A percentile compares a stretch with the other conserved stretches of the same genome.
phyloP scores from a whole-genome alignment of 1,140 invertebrate species.

The Zaprionus capensis region DNA sequence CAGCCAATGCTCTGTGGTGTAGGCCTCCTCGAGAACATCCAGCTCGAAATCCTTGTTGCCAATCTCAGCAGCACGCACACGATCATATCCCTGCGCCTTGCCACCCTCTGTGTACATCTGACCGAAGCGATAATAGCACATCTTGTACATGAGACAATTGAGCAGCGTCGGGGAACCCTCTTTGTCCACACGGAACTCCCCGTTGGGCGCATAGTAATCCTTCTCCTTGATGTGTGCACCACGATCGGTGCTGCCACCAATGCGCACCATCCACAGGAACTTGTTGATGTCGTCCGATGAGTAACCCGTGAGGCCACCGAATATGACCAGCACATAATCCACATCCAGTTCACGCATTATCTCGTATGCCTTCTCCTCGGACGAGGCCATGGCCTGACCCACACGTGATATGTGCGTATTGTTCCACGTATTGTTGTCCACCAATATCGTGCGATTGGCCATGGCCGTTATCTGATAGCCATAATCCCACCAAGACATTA shows the following conservation, averaged over 20 bases:
- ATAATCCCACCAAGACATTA: constrained; percentile 99
- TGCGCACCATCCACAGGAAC: constrained; percentile 99
- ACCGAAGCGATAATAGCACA: constrained; percentile 98
- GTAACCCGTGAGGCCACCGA: constrained; percentile 99
- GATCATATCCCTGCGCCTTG: constrained; percentile 94
- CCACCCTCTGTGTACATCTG: constrained; percentile 96
- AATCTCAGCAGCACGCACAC: constrained; percentile 95
- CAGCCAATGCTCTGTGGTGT: constrained; percentile 98
- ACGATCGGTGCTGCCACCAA: constrained; percentile 97
- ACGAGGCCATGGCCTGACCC: constrained; percentile 98
- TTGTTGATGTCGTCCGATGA: constrained; percentile 99
- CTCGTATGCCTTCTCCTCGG: constrained; percentile 98
- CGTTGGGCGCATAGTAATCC: constrained; percentile 97
- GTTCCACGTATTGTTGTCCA: constrained; percentile 99
- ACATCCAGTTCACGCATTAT: constrained; percentile 99
- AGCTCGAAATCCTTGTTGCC: constrained; percentile 98
- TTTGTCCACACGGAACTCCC: constrained; percentile 97
- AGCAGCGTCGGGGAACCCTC: constrained; percentile 94
- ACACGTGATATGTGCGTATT: constrained; percentile 99
- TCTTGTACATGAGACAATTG: constrained; percentile 98
- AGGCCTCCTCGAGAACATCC: constrained; percentile 96
- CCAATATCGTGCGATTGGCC: constrained; percentile 98
- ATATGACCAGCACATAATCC: constrained; percentile 98
- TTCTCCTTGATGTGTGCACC: constrained; percentile 97
- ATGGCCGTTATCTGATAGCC: constrained; percentile 99